Evolutionary conservation across 1,140 invertebrate species (phyloP), one percentile per base, ranked within the genome.

Genomic region (Bombus terrestris): DNA sequence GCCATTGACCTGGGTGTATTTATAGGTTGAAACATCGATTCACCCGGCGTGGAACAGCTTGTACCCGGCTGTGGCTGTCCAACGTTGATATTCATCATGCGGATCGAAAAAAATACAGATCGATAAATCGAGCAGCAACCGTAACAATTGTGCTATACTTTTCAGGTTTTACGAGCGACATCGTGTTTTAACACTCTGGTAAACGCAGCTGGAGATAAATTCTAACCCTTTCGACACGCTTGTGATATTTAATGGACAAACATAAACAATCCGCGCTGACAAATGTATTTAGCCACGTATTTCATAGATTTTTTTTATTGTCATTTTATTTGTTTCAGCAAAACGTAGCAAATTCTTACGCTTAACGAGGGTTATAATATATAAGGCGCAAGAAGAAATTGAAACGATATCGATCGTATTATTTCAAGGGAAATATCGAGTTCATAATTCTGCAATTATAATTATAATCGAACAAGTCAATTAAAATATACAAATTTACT

Each of bases 1-100:
- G 84, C 79, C 79, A 86, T 81, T 86, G 84, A 81, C 79, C 79
- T n/a, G 79, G 18, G 25, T 59, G 25, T 80, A 78, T 69, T 86
- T 86, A 81, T 75, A 86, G 84, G 62, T 66, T 66, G 77, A 53
- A 53, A 80, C 83, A 81, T 84, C 82, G 74, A 84, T 84, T 78
- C 57, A 57, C 22, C 15, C 35, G 35, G 64, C 43, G n/a, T 28
- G 28, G 43, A 41, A 82, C 71, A 74, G 41, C 32, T 66, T 73
- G 71, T 37, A 62, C 32, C 5, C 39, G 59, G n/a, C 57, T 37
- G 72, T 47, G 72, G 59, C 69, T 37, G 18, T 35, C 32, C 35
- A 37, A 68, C 35, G 18, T 68, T 68, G 66, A 68, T 68, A 68
- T 25, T 68, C 66, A 68, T 68, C 66, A 68, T 37, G 22, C 32